Conservation (phyloP, 1,140 invertebrate species). For the Trichonephila clavipes region DNA sequence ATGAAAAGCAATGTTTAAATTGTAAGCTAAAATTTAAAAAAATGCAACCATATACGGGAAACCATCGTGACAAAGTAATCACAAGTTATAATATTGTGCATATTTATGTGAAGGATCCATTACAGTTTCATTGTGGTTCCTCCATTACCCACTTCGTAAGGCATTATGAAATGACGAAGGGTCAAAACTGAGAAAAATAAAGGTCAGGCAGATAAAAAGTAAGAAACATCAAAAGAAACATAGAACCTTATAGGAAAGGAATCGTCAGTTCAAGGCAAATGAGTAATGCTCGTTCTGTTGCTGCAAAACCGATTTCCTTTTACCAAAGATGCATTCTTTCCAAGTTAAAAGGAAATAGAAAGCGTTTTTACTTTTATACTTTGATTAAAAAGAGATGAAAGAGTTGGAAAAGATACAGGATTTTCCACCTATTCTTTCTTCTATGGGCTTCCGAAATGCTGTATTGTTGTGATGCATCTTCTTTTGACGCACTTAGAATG, state of each 20-base stretch:
- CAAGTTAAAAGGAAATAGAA: constrained; percentile 59
- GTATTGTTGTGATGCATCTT: neutral
- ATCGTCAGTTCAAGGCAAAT: constrained; percentile 42
- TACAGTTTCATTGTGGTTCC: neutral
- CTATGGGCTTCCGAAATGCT: neutral
- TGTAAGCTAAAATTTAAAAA: too few relatives aligned
- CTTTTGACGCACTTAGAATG: neutral
- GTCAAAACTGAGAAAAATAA: constrained; percentile 8
- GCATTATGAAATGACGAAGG: neutral
- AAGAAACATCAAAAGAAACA: constrained; percentile 18
- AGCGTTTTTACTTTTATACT: constrained; percentile 55
- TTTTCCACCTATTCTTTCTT: constrained; percentile 4
- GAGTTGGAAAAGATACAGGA: constrained; percentile 1
- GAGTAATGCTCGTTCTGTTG: neutral
- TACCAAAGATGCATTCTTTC: constrained; percentile 7
- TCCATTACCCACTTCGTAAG: neutral
- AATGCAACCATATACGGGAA: neutral
- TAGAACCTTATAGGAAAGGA: neutral
- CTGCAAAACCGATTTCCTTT: constrained; percentile 21
- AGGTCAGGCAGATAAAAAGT: constrained; percentile 1
- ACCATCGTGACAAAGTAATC: neutral
- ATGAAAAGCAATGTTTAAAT: neutral
- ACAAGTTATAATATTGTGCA: neutral
- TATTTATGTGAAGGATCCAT: neutral
- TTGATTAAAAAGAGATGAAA: constrained; percentile 49